phyloP scores from a whole-genome alignment of 2,888 invertebrate genomes.

The Heliconius ismenius region DNA sequence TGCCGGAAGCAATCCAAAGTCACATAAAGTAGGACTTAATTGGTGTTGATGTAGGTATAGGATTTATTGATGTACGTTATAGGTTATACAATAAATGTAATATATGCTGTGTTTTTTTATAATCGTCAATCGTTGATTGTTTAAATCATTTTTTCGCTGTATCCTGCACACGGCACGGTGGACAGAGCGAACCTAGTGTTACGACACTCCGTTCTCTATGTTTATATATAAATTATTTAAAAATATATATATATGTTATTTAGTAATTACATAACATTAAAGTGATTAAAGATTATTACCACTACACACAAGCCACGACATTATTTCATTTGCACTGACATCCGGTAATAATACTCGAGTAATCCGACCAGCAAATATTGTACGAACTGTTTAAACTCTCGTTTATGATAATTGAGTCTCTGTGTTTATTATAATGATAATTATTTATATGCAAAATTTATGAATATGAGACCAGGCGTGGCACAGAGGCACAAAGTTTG shows the following conservation, averaged over 20 bases:
- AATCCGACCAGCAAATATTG: slow-evolving; percentile 44
- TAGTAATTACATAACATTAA: not conserved
- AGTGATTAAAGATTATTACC: not conserved
- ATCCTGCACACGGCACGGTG: too few relatives aligned
- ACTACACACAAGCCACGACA: slow-evolving; percentile 15
- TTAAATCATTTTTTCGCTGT: too few relatives aligned
- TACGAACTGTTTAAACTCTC: slow-evolving; percentile 37
- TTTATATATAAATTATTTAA: too few relatives aligned
- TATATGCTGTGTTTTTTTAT: not conserved
- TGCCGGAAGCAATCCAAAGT: slow-evolving; percentile 61
- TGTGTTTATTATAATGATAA: slow-evolving; percentile 40
- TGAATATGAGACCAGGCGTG: not conserved
- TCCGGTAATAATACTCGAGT: slow-evolving; percentile 45
- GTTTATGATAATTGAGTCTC: slow-evolving; percentile 46
- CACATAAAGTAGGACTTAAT: slow-evolving; percentile 60
- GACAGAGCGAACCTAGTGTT: too few relatives aligned
- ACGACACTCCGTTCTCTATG: too few relatives aligned
- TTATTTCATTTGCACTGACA: slow-evolving; percentile 39
- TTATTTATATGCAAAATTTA: not conserved
- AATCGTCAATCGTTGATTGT: too few relatives aligned
- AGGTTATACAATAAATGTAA: not conserved
- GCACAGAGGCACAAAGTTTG: too few relatives aligned
- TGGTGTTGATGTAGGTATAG: slow-evolving; percentile 58
- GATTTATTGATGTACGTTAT: not conserved
- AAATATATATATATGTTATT: not conserved